These are phyloP conservation scores for Porites lutea DNA, from an alignment of 64 coral and sea anemone genomes.

Conservation along the genomic window DNA sequence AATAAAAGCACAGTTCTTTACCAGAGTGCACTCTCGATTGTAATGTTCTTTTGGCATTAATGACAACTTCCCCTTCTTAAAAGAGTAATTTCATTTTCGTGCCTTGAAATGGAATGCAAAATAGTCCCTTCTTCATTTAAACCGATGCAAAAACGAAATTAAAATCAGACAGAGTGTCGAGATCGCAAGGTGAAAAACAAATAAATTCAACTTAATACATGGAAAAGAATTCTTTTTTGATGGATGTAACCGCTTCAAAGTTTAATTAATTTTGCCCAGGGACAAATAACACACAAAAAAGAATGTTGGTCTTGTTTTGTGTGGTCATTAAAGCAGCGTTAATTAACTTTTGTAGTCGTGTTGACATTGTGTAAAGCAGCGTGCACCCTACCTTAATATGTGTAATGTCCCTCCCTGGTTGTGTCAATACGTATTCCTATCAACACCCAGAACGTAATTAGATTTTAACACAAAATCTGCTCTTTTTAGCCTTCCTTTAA, in stretches of 20 bases:
- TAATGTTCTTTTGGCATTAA: slow-evolving; percentile 36
- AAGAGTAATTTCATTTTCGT: not conserved
- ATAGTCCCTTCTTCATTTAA: slow-evolving; percentile 26
- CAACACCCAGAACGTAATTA: slow-evolving; percentile 52
- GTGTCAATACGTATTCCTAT: slow-evolving; percentile 49
- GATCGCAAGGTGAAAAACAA: slow-evolving; percentile 22
- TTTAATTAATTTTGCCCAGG: slow-evolving; percentile 76
- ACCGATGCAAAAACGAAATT: slow-evolving; percentile 18
- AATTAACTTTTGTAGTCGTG: slow-evolving; percentile 75
- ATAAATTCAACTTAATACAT: slow-evolving; percentile 42
- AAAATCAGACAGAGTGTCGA: slow-evolving; percentile 49
- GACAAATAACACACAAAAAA: slow-evolving; percentile 48
- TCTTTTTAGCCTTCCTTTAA: not conserved
- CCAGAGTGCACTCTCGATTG: not conserved
- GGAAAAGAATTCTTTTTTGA: slow-evolving; percentile 37
- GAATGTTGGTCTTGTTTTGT: slow-evolving; percentile 66
- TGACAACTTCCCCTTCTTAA: not conserved
- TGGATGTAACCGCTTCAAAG: slow-evolving; percentile 66
- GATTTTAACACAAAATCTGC: slow-evolving; percentile 34
- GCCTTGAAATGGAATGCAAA: slow-evolving; percentile 13
- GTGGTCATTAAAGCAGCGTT: slow-evolving; percentile 29
- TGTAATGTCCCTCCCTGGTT: slow-evolving; percentile 57
- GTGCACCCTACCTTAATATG: slow-evolving; percentile 46
- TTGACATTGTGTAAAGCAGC: slow-evolving; percentile 64
- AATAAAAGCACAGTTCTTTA: slow-evolving; percentile 36